Conservation (phyloP, 2,113 vertebrate species). For the Suricata suricatta region DNA sequence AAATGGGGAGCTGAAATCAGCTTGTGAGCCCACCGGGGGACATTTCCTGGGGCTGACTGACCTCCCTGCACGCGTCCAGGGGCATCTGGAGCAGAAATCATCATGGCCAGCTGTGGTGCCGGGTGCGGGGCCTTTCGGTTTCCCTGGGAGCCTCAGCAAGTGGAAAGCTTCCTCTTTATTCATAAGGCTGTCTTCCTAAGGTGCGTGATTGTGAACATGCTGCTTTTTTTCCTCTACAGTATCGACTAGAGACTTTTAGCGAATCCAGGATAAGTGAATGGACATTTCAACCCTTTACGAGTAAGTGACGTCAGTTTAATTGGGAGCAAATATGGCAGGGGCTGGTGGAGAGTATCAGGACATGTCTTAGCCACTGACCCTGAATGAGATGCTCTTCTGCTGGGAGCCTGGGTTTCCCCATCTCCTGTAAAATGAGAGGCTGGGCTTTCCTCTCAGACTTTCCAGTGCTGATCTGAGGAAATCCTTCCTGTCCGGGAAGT, state of each 20-base stretch:
- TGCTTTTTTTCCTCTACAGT: slow-evolving; percentile 79
- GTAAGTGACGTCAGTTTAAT: slow-evolving; percentile 64
- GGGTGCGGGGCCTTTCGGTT: accelerated
- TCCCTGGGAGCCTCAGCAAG: neutral
- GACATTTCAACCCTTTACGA: slow-evolving; percentile 86
- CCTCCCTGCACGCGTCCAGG: accelerated
- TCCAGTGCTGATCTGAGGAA: neutral
- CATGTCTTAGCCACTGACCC: neutral
- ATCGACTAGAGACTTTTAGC: slow-evolving; percentile 90
- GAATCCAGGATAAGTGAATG: slow-evolving; percentile 89
- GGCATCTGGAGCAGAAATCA: neutral
- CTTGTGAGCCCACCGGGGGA: neutral
- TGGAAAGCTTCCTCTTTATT: neutral
- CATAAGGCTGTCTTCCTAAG: neutral
- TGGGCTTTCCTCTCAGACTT: neutral
- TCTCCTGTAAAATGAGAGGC: neutral
- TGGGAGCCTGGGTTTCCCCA: neutral
- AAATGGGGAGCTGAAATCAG: neutral
- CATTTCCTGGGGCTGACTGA: neutral
- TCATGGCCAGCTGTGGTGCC: neutral
- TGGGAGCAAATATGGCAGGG: neutral
- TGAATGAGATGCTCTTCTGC: neutral
- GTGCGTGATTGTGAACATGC: accelerated
- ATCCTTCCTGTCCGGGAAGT: neutral
- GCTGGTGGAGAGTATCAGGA: neutral